A percentile compares a stretch with the other conserved stretches of the same genome.
phyloP scores from a whole-genome alignment of 2,113 vertebrate species.

The Atrichornis clamosus region DNA sequence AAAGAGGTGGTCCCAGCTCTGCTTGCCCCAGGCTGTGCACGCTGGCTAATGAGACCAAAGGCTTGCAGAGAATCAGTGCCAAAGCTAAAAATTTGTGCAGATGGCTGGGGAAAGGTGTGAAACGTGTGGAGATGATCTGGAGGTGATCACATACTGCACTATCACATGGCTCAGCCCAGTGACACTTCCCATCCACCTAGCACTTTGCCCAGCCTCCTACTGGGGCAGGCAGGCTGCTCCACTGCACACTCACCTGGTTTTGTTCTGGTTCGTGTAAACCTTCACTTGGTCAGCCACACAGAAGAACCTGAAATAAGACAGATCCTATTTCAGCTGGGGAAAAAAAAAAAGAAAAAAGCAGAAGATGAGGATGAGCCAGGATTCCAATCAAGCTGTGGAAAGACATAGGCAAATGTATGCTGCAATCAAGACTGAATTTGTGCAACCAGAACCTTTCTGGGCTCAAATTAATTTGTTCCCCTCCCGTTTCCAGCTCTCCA shows the following conservation, averaged over 20 bases:
- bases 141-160: not conserved
- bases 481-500: rapidly evolving
- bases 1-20: not conserved
- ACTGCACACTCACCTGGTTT: conserved; percentile 78
- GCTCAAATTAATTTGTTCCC: not conserved
- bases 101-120: not conserved
- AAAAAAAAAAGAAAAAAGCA: rapidly evolving
- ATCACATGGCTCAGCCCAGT: rapidly evolving
- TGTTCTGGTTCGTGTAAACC: conserved; percentile 90
- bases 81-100: not conserved
- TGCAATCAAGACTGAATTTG: rapidly evolving
- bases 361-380: not conserved
- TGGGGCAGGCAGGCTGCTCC: not conserved
- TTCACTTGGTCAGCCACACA: conserved; percentile 82
- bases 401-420: not conserved
- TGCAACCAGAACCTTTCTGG: not conserved
- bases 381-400: not conserved
- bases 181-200: not conserved
- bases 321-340: not conserved
- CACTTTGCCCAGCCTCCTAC: not conserved
- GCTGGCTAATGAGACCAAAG: rapidly evolving
- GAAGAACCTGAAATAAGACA: conserved; percentile 78
- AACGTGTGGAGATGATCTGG: not conserved
- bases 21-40: not conserved
- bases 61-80: not conserved